These are phyloP conservation scores for Drosophila ogumai DNA, from an alignment of 1,140 invertebrate species.

Conservation along the genomic window DNA sequence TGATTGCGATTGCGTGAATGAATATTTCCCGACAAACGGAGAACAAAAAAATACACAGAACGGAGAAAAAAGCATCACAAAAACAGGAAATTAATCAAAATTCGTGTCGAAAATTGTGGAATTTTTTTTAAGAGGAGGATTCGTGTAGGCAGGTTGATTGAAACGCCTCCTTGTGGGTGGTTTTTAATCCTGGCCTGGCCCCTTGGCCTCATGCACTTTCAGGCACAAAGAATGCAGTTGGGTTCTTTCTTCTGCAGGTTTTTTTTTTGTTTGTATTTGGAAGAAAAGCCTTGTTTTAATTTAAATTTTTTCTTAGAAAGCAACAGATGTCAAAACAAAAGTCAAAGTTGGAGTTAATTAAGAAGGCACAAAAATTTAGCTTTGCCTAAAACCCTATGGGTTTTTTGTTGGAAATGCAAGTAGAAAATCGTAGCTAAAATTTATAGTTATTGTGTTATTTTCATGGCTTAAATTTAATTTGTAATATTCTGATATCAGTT, in stretches of 20 bases:
- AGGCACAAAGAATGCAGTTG: slow-evolving; percentile 27
- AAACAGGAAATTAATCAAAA: slow-evolving; percentile 63
- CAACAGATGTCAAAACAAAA: slow-evolving; percentile 32
- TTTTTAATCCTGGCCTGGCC: slow-evolving; percentile 37
- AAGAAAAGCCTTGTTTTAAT: neutral
- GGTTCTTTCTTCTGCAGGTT: neutral
- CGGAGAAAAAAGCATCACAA: slow-evolving; percentile 8
- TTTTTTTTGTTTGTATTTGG: slow-evolving; percentile 5
- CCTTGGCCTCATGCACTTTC: slow-evolving; percentile 23
- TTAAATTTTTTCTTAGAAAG: neutral
- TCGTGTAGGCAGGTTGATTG: slow-evolving; percentile 38
- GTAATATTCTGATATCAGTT: fast-evolving
- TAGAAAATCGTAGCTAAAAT: neutral
- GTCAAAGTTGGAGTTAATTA: slow-evolving; percentile 15
- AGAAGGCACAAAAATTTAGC: neutral
- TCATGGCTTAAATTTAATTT: neutral
- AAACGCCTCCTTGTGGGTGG: slow-evolving; percentile 63
- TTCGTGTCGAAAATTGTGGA: slow-evolving; percentile 37
- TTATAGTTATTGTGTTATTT: too few species aligned
- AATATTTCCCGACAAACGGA: slow-evolving; percentile 22
- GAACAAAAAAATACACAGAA: slow-evolving; percentile 11
- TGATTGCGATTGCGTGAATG: slow-evolving; percentile 49
- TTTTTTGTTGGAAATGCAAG: neutral
- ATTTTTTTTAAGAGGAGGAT: slow-evolving; percentile 10
- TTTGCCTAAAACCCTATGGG: fast-evolving